Percentiles rank a stretch among this genome's conserved stretches.
These are phyloP conservation scores for Folsomia candida DNA, from an alignment of 2,888 invertebrate genomes.

Conservation along the genomic window DNA sequence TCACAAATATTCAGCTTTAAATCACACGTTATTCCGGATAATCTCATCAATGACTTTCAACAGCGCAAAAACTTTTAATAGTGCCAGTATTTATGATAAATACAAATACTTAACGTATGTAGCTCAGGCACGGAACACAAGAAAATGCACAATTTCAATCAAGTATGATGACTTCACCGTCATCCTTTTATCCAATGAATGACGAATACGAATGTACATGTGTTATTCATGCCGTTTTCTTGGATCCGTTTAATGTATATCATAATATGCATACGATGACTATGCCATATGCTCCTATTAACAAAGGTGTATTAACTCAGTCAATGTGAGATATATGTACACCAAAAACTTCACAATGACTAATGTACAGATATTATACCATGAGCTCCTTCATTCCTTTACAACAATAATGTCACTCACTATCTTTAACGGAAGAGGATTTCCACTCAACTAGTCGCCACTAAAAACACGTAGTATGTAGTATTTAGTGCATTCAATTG, in stretches of 20 bases:
- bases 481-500: too few species aligned
- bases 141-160: too few species aligned
- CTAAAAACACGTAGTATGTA: too few species aligned
- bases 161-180: neutral
- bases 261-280: too few species aligned
- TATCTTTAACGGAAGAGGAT: neutral
- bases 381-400: too few species aligned
- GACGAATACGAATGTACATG: neutral
- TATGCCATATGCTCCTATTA: too few species aligned
- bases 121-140: too few species aligned
- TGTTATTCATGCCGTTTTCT: neutral
- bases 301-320: too few species aligned
- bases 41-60: neutral
- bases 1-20: neutral
- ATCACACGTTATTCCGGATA: neutral
- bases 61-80: neutral
- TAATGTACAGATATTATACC: too few species aligned
- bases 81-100: neutral
- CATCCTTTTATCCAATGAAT: neutral
- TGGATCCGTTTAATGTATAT: neutral
- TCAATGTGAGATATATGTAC: too few species aligned
- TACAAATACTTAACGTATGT: neutral
- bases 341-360: too few species aligned
- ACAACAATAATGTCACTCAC: neutral
- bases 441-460: too few species aligned